Conservation (phyloP, 2,888 invertebrate genomes). For the Neria commutata region DNA sequence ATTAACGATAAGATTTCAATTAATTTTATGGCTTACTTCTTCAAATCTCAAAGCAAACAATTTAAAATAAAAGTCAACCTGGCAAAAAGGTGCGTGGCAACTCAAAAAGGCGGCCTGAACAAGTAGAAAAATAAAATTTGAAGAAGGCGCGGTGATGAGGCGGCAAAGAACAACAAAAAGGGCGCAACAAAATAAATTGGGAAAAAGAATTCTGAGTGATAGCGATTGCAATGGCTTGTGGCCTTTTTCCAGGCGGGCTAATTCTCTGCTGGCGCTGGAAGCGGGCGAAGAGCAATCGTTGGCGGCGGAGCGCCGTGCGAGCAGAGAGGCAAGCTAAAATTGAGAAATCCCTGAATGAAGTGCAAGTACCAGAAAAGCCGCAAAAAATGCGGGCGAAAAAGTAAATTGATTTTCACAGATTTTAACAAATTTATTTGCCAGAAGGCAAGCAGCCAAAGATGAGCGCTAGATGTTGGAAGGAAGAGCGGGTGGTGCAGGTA, state of each 20-base stretch:
- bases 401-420: conserved; percentile 43
- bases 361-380: neutral
- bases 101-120: neutral
- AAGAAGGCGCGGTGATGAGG: conserved; percentile 11
- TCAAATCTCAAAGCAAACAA: neutral
- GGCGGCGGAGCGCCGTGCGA: no score
- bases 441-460: neutral
- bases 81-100: neutral
- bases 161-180: neutral
- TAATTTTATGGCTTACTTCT: conserved; percentile 37
- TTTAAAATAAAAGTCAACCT: neutral
- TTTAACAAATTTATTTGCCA: conserved; percentile 25
- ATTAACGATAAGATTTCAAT: conserved; percentile 46
- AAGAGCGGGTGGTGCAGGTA: no score
- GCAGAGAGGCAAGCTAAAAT: no score
- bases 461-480: no score
- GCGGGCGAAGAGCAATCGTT: no score
- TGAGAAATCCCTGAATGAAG: neutral
- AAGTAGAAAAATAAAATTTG: neutral
- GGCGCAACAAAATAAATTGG: no score
- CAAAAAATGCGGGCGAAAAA: conserved; percentile 27
- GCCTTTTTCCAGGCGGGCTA: no score
- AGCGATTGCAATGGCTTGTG: no score
- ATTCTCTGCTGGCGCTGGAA: no score
- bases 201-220: no score